Base-by-base conservation (phyloP, 2,113 vertebrate species). In the Peromyscus polionotus region DNA sequence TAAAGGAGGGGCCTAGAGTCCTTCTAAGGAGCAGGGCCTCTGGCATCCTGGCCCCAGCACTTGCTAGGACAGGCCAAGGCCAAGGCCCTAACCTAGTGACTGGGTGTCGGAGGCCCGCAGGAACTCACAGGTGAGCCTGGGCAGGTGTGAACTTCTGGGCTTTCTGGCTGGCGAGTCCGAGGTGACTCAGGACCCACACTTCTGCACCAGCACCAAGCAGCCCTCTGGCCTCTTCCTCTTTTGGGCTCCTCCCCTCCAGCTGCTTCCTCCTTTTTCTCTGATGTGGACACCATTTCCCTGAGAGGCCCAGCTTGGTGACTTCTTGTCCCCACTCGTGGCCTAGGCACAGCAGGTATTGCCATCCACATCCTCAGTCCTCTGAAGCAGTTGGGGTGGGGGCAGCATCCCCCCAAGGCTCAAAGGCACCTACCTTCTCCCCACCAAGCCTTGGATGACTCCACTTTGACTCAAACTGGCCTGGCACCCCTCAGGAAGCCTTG, bases 231-330 rank as follows among this genome's bases (percentile, higher is more conserved):
- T 93, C 98, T 98, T 98, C 98, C 97, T 91, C 98, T 97, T 98
- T 97, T 91, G 86, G 48, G 94, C 95, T 94, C 97, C 98, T 97
- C 97, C 98, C 91, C 94, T 85, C 85, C 97, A 97, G 97, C 95
- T 97, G 97, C 98, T 98, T 98, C 98, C 98, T 98, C 97, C 97
- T 98, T 97, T 93, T 91, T 97, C 97, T 97, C 93, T 7, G 79
- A 85, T 97, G 91, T 92, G 95, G 97, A 98, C 95, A 96, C 93
- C 96, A 96, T 95, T 97, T 97, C 97, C 97, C 93, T 0, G 72
- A 97, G 94, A 87, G 84, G 96, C 87, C 91, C 84, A 88, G 70
- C 75, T 54, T n/a, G 24, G 65, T 31, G 91, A 85, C 86, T 83
- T 88, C 91, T 24, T 24, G 72, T 45, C 73, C 54, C 80, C 57